Evolutionary conservation across 2,888 invertebrate genomes (phyloP), one percentile per base, ranked within the genome.

Genomic region (Dysmachus trigonus): DNA sequence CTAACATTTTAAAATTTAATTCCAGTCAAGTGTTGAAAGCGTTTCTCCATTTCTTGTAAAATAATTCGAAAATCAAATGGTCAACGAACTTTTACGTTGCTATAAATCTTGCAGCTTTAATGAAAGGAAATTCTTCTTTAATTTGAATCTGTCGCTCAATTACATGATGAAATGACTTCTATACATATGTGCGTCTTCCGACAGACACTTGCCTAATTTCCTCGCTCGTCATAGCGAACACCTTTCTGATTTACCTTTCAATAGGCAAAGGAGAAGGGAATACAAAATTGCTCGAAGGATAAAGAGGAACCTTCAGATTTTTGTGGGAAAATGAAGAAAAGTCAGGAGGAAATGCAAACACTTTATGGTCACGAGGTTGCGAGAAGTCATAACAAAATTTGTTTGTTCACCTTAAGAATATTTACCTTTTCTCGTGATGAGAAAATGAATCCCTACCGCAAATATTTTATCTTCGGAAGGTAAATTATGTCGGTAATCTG

Each of bases 351-450:
- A 77, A 51, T 77, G 38, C 41, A 77, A 77, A 77, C 62, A 62
- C 47, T 77, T 51, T 77, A 2, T 30, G 77, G 77, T 30, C 77
- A 47, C 27, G 30, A 77, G 41, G 27, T 77, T 77, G 27, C 18
- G 30, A 73, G 77, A 77, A 77, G 47, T 77, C 77, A 77, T 77
- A 41, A 77, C 30, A 77, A 41, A 77, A n/a, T 77, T 77, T 77
- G 47, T 77, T 77, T 77, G 47, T 47, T 77, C 51, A 30, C 35
- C 77, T 77, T 77, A 77, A 51, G 51, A 51, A 51, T 41, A 31
- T 77, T 77, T 77, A 77, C 77, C 47, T 27, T 47, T 41, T 31
- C 13, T 6, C 6, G 31, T 51, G 77, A 51, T 77, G 77, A 77
- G 77, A 77, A 77, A 77, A 77, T 62, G 62, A 77, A 15, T 47